These are phyloP conservation scores for Salminus brasiliensis DNA, from an alignment of 2,113 vertebrate species.

Conservation along the genomic window DNA sequence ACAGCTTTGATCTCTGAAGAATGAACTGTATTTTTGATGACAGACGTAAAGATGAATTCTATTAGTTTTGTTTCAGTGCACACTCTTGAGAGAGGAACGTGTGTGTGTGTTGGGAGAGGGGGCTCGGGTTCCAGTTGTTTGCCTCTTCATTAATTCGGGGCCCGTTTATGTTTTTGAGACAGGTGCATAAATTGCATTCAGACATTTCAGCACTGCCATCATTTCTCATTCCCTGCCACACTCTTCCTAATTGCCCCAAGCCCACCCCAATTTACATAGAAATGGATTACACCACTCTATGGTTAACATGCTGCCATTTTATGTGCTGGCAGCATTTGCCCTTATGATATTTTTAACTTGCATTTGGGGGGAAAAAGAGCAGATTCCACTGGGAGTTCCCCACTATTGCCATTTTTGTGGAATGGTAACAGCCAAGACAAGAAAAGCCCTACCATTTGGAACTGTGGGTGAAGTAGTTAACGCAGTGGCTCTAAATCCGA, in stretches of 20 bases:
- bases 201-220: neutral
- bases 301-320: conserved; percentile 21
- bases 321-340: conserved; percentile 6
- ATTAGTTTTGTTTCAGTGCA: conserved; percentile 6
- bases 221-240: conserved; percentile 14
- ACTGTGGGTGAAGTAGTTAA: conserved; percentile 11
- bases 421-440: neutral
- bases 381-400: conserved; percentile 12
- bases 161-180: neutral
- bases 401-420: neutral
- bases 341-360: conserved; percentile 14
- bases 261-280: conserved; percentile 21
- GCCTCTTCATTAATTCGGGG: neutral
- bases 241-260: conserved; percentile 16
- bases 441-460: neutral
- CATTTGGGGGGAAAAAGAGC: neutral
- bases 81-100: neutral
- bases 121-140: neutral
- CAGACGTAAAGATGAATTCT: neutral
- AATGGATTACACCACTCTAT: conserved; percentile 9
- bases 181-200: neutral
- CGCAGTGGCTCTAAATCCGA: neutral
- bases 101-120: neutral
- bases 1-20: conserved; percentile 31
- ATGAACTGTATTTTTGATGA: conserved; percentile 9